Evolutionary conservation across 2,113 vertebrate species (phyloP), one percentile per base, ranked within the genome.

Genomic region (Thalassarche chlororhynchos): DNA sequence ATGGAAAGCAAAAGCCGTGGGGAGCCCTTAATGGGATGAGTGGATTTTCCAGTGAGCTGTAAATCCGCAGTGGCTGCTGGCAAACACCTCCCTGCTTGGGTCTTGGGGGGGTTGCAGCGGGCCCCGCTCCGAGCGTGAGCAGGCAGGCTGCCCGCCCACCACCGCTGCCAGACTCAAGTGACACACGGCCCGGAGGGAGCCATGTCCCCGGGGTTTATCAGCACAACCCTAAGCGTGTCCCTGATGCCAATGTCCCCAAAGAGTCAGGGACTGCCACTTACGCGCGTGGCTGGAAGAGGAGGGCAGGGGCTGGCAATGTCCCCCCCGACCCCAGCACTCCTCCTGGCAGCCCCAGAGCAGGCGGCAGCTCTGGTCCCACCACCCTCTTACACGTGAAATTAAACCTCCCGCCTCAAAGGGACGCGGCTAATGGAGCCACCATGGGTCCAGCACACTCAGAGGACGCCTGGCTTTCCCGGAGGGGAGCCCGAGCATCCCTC

Each of bases 1-100:
- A 82, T 64, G 90, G 93, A 96, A 95, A 96, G 91, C 95, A 97
- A 93, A 95, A 96, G 87, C 96, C 40, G 6, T 6, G 0, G 78
- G 84, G 91, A 97, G 70, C 82, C 87, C 93, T 89, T 97, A 97
- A 97, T 97, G 93, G 57, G 95, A 97, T 97, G 93, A 97, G 84
- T 82, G 96, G 96, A 96, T 96, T 97, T 97, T 95, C 89, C 78
- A 94, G 84, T 49, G 82, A 96, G 91, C 87, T 72, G 93, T 82
- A 96, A 97, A 96, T 96, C 96, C 6, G 0, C 66, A 36, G 84
- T 8, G 70, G 47, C 81, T 89, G 77, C 31, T 55, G 86, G 65
- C 81, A 95, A 87, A 87, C 5, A 54, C 60, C 69, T 64, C 81
- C 64, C 82, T 51, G 65, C 47, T 12, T 0, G 0, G 38, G 38